Percentiles rank a stretch among this genome's conserved stretches.
Evolutionary conservation across 2,113 vertebrate species (phyloP).

Genomic region (Boleophthalmus pectinirostris): DNA sequence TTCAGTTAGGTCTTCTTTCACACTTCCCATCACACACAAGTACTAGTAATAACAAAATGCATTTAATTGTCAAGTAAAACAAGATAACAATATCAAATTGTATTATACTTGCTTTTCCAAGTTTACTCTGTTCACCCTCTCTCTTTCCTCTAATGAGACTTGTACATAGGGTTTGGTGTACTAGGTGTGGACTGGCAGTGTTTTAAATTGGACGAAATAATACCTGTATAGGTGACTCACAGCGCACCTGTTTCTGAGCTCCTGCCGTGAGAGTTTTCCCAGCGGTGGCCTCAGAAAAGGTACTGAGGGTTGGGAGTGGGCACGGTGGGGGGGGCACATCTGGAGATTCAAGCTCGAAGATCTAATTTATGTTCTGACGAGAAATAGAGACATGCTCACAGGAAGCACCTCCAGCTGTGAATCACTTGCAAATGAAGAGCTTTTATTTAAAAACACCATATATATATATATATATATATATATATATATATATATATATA

Average conservation of each 20-base stretch:
- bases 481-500: too few species aligned
- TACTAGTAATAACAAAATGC: too few species aligned
- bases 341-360: conserved; percentile 29
- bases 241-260: conserved; percentile 44
- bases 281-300: conserved; percentile 46
- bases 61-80: too few species aligned
- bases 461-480: too few species aligned
- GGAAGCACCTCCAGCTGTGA: conserved; percentile 20
- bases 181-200: conserved; percentile 15
- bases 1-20: too few species aligned
- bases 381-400: conserved; percentile 5
- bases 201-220: conserved; percentile 49
- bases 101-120: too few species aligned
- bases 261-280: conserved; percentile 53
- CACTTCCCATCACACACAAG: too few species aligned
- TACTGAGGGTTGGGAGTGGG: conserved; percentile 30
- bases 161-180: conserved; percentile 12
- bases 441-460: neutral
- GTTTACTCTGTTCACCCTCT: neutral
- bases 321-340: conserved; percentile 45
- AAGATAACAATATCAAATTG: too few species aligned
- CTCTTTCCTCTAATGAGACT: conserved; percentile 1
- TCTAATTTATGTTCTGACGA: conserved; percentile 31
- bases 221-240: conserved; percentile 53
- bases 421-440: conserved; percentile 4